Conservation (phyloP, 2,888 invertebrate species). For the Lissocephala sabroskyi region DNA sequence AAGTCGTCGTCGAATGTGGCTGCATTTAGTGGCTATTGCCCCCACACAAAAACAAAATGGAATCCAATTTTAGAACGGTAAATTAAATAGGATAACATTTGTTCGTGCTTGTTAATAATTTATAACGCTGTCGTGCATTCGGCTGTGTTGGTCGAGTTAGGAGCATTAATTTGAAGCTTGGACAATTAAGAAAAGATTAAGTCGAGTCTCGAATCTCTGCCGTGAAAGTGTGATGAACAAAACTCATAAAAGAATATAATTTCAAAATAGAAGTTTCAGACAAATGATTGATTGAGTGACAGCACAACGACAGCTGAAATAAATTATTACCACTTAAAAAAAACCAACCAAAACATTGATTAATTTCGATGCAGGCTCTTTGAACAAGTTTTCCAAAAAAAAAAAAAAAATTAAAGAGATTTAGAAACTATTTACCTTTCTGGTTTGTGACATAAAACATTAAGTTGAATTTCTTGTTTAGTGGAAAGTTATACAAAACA, state of each 20-base stretch:
- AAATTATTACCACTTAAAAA: constrained; percentile 41
- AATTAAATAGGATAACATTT: constrained; percentile 16
- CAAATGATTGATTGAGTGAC: constrained; percentile 22
- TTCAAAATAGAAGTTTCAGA: constrained; percentile 18
- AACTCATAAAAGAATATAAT: neutral
- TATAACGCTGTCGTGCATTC: constrained; percentile 57
- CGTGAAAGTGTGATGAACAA: neutral
- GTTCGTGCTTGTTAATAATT: constrained; percentile 52
- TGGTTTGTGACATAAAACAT: constrained; percentile 52
- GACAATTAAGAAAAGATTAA: neutral
- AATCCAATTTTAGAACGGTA: constrained; percentile 12
- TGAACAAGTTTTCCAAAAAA: neutral
- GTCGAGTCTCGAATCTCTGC: neutral
- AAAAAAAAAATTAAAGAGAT: neutral
- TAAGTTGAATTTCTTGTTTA: constrained; percentile 33
- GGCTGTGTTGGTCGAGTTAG: constrained; percentile 16
- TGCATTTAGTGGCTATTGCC: constrained; percentile 84
- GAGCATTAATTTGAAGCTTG: neutral
- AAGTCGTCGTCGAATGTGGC: constrained; percentile 78
- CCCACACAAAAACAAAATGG: constrained; percentile 8
- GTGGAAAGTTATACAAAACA: constrained; percentile 40
- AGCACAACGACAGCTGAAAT: constrained; percentile 46
- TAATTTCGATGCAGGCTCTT: constrained; percentile 4
- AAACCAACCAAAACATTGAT: constrained; percentile 16
- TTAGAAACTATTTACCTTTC: constrained; percentile 45